A percentile compares a stretch with the other conserved stretches of the same genome.
phyloP scores from a whole-genome alignment of 2,797 vertebrate genomes.

The Labroides dimidiatus region DNA sequence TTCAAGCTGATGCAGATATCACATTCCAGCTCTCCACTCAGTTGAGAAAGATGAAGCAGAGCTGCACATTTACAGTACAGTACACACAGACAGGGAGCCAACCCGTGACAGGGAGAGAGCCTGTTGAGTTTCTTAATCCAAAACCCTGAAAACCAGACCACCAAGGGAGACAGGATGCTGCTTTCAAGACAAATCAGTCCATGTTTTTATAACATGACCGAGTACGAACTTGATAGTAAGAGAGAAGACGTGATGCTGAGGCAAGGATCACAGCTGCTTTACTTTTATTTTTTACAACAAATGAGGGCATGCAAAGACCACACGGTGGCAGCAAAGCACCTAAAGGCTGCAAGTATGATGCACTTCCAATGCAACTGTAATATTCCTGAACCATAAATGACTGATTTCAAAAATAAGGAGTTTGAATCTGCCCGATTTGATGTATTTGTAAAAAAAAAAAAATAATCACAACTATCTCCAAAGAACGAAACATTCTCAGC shows the following conservation, averaged over 20 bases:
- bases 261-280: not conserved
- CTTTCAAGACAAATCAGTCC: slow-evolving; percentile 40
- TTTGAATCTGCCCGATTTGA: too few species aligned
- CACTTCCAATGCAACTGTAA: not conserved
- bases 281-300: not conserved
- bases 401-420: not conserved
- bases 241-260: slow-evolving; percentile 15
- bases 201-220: slow-evolving; percentile 33
- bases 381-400: not conserved
- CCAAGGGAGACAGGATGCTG: slow-evolving; percentile 30
- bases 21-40: slow-evolving; percentile 26
- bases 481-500: not conserved
- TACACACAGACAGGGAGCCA: slow-evolving; percentile 24
- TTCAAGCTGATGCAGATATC: too few species aligned
- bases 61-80: slow-evolving; percentile 27
- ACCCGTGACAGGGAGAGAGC: slow-evolving; percentile 17
- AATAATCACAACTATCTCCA: not conserved
- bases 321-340: slow-evolving; percentile 60
- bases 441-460: not conserved
- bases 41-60: slow-evolving; percentile 26
- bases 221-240: slow-evolving; percentile 3
- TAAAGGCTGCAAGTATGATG: not conserved
- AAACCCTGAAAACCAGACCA: slow-evolving; percentile 21
- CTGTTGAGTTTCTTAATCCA: slow-evolving; percentile 19
- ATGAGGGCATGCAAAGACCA: slow-evolving; percentile 39